These are phyloP conservation scores for Capreolus pygargus DNA, from an alignment of 2,113 vertebrate genomes.

Conservation along the genomic window DNA sequence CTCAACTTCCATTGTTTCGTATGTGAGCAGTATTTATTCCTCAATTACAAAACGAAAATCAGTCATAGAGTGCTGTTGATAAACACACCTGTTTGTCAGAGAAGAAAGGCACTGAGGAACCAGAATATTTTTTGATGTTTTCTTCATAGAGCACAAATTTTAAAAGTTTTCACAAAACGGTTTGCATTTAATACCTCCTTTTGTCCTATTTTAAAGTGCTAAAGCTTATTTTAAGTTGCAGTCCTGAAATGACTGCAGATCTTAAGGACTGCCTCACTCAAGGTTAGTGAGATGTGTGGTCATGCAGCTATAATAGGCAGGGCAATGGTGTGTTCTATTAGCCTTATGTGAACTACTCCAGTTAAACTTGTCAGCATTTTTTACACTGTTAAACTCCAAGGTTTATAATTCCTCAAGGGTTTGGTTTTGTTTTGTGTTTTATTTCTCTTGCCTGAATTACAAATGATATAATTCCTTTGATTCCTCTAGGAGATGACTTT, in stretches of 20 bases:
- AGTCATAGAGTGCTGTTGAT: neutral
- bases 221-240: slow-evolving; percentile 17
- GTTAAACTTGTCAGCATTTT: slow-evolving; percentile 74
- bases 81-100: neutral
- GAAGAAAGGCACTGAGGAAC: neutral
- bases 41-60: neutral
- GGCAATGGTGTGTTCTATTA: slow-evolving; percentile 66
- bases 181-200: slow-evolving; percentile 32
- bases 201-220: slow-evolving; percentile 52
- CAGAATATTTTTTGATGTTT: neutral
- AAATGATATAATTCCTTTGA: slow-evolving; percentile 2
- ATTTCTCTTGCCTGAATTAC: slow-evolving; percentile 54
- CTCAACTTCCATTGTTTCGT: neutral
- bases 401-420: slow-evolving; percentile 4
- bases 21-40: neutral
- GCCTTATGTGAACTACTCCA: slow-evolving; percentile 64
- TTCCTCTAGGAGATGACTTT: neutral
- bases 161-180: neutral
- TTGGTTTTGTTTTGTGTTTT: neutral
- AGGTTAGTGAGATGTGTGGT: slow-evolving; percentile 44
- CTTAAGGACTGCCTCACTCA: slow-evolving; percentile 9
- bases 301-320: slow-evolving; percentile 59
- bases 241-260: slow-evolving; percentile 64
- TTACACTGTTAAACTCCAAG: slow-evolving; percentile 46
- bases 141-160: neutral